Base-by-base conservation (phyloP, 2,888 invertebrate species). In the Scaptodrosophila latifasciaeformis region DNA sequence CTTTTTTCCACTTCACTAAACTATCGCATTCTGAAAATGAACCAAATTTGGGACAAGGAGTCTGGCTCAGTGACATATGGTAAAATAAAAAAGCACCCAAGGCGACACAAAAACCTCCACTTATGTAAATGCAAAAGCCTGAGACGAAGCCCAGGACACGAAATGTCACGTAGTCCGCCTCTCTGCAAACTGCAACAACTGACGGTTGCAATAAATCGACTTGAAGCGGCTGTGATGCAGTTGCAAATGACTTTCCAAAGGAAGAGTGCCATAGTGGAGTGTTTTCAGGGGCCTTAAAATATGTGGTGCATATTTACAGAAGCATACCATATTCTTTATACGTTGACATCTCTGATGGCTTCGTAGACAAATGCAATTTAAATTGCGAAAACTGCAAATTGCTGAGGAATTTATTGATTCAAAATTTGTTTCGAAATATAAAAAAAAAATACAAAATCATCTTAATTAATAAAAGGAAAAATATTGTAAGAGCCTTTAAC, bases 191-290 rank as follows among this genome's bases (percentile, higher is more conserved):
- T 15, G 34, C 34, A 5, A 6, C 34, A 34, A 2, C 34, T 34
- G 34, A 6, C 15, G 34, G 34, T 15, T 34, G 34, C 34, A 34
- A 34, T 34, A 34, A 34, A 34, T 37, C 37, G 37, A 37, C 37
- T 37, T 15, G 37, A n/a, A n/a, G n/a, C n/a, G n/a, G n/a, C n/a
- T n/a, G n/a, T n/a, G 37, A 9, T 17, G 17, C 37, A 37, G 37
- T 27, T 27, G 27, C 27, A 27, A 27, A 9, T 27, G 27, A 27
- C 9, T 27, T 27, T n/a, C n/a, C n/a, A n/a, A n/a, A n/a, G n/a
- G n/a, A n/a, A n/a, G n/a, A n/a, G n/a, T n/a, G n/a, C n/a, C n/a
- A n/a, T n/a, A n/a, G n/a, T n/a, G n/a, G n/a, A n/a, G n/a, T n/a
- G n/a, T n/a, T n/a, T n/a, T n/a, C n/a, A n/a, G n/a, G n/a, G 27